Evolutionary conservation across 2,797 vertebrate species (phyloP), one percentile per base, ranked within the genome.

Genomic region (Babyrousa celebensis): DNA sequence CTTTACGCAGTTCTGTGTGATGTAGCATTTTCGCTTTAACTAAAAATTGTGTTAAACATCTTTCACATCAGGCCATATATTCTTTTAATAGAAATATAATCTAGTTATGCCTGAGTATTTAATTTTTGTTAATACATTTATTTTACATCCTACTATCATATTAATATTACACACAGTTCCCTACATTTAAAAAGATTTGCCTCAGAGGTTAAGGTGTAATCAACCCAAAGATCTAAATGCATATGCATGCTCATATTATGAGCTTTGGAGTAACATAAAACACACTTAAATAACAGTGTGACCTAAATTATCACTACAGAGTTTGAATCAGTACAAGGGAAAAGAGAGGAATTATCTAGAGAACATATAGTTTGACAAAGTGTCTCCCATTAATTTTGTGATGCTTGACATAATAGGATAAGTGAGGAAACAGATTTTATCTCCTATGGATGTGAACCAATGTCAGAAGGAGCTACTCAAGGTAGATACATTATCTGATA

Each of bases 331-430:
- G 27, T 82, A 94, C 56, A 97, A 97, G 11, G 79, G 96, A 36
- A 91, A 96, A 97, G 93, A 97, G 93, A 98, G 93, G 95, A 97
- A 92, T 97, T 96, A 97, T 75, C 89, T 95, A 63, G 58, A 98
- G 98, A 97, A 58, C 65, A 98, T 98, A 98, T 95, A 98, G 97
- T 97, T 97, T 94, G 98, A 96, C 68, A 85, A 82, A 98, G 89
- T 92, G 52, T 79, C 97, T 97, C 94, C 98, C 95, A 97, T 98
- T 98, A 98, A 85, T 91, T 97, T 94, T 97, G 96, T 96, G 97
- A 77, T 92, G 88, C 96, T 96, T 99, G 98, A 99, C 98, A 99
- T 98, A 99, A 97, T 98, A 98, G 98, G 97, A 94, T 98, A 98
- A 98, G 92, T 87, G 96, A 86, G 97, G 79, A 97, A 94, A 78